Conservation (phyloP, 2,797 vertebrate genomes). For the Nannoperca obscura region DNA sequence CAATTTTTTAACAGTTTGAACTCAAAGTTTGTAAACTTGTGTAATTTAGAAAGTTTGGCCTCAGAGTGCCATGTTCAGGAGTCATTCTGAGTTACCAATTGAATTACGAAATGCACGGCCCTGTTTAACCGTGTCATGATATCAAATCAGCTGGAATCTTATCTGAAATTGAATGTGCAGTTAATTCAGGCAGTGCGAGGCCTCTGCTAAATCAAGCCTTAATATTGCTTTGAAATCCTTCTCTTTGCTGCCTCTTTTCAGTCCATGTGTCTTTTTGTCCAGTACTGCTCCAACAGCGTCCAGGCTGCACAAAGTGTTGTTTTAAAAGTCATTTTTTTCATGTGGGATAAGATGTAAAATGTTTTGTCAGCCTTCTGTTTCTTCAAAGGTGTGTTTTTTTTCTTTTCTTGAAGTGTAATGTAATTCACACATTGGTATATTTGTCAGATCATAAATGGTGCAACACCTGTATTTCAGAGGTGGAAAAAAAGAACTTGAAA, state of each 20-base stretch:
- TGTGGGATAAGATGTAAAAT: slow-evolving; percentile 12
- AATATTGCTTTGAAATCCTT: not conserved
- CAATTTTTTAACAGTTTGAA: slow-evolving; percentile 8
- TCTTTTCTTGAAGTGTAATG: not conserved
- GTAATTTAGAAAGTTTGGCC: slow-evolving; percentile 8
- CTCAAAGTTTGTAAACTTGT: slow-evolving; percentile 1
- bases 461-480: slow-evolving; percentile 15
- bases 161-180: slow-evolving; percentile 28
- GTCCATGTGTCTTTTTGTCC: slow-evolving; percentile 9
- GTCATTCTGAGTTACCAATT: not conserved
- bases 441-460: slow-evolving; percentile 23
- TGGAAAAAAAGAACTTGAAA: slow-evolving; percentile 37
- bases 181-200: slow-evolving; percentile 22
- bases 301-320: not conserved
- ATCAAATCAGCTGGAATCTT: slow-evolving; percentile 1
- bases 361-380: slow-evolving; percentile 6
- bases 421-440: slow-evolving; percentile 6
- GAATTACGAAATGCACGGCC: not conserved
- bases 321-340: not conserved
- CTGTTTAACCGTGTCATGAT: not conserved
- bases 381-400: not conserved
- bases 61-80: not conserved
- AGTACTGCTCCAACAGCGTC: not conserved
- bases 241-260: slow-evolving; percentile 10
- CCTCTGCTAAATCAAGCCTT: slow-evolving; percentile 28